Base-by-base conservation (phyloP, 1,140 invertebrate genomes). In the Berghia stephanieae region DNA sequence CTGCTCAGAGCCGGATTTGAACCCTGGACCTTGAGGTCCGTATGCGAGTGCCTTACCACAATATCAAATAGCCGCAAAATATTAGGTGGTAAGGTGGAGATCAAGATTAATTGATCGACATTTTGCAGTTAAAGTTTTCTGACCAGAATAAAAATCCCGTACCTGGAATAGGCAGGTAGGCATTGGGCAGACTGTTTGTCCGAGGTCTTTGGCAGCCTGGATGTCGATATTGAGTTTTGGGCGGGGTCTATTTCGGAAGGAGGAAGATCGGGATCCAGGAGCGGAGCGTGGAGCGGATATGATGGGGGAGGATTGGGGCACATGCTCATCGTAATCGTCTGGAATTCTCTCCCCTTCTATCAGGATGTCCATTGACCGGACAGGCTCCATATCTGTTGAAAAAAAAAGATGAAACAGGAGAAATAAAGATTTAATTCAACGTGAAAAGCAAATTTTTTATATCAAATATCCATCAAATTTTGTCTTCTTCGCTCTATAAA, bases 111-210 rank as follows among this genome's bases (percentile, higher is more conserved):
- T n/a, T n/a, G n/a, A n/a, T n/a, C n/a, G n/a, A n/a, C n/a, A n/a
- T n/a, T n/a, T n/a, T n/a, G n/a, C n/a, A n/a, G n/a, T n/a, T n/a
- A n/a, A n/a, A n/a, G n/a, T n/a, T n/a, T n/a, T n/a, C n/a, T n/a
- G n/a, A n/a, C 10, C 13, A 3, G 2, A 63, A 63, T n/a, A 34
- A 16, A 6, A n/a, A 27, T 16, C 16, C 24, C 46, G 69, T 27
- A 57, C 66, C 78, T 75, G 72, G 72, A 46, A 79, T 40, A n/a
- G 78, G 75, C 38, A 81, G 73, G 42, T 69, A 79, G 42, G 76
- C 66, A 66, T 79, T 79, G 31, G 85, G 84, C 72, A 86, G 74
- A 77, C 82, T 82, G 79, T 80, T 81, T 8, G 81, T 83, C 46
- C 81, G 72, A 4, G 82, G 83, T 34, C 82, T 69, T 38, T 83